Percentiles rank a stretch among this genome's conserved stretches.
These are phyloP conservation scores for Lates calcarifer DNA, from an alignment of 2,113 vertebrate species.

Conservation along the genomic window DNA sequence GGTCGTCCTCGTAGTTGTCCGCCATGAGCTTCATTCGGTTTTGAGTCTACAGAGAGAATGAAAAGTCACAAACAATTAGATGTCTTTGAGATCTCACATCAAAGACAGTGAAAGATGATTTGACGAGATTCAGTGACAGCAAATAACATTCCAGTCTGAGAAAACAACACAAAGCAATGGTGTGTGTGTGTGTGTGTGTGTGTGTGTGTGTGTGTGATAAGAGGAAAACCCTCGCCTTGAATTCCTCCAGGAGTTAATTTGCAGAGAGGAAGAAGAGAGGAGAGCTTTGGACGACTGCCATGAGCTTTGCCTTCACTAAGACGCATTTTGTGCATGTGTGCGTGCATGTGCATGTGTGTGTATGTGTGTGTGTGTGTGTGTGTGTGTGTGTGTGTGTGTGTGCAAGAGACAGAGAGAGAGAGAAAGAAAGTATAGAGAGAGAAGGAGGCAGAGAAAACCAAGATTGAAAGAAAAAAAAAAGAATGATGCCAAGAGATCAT, in stretches of 20 bases:
- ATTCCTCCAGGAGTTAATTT: slow-evolving; percentile 61
- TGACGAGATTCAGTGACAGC: background rate
- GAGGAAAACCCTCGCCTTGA: slow-evolving; percentile 18
- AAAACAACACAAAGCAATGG: background rate
- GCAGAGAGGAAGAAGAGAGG: slow-evolving; percentile 31
- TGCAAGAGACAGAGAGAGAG: background rate
- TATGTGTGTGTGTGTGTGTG: background rate
- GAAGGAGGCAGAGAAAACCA: background rate
- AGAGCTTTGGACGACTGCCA: slow-evolving; percentile 35
- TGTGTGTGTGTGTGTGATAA: background rate
- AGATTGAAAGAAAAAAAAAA: background rate
- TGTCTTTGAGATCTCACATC: background rate
- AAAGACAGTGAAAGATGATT: background rate
- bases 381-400: slow-evolving; percentile 3
- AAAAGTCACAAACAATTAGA: slow-evolving; percentile 21
- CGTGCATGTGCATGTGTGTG: slow-evolving; percentile 1
- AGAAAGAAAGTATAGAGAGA: background rate
- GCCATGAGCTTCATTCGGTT: slow-evolving; percentile 99
- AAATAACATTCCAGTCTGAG: background rate
- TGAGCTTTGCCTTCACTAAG: slow-evolving; percentile 23
- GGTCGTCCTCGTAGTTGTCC: slow-evolving; percentile 97
- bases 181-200: background rate
- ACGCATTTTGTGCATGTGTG: background rate
- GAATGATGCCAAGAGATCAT: background rate
- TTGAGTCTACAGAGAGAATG: slow-evolving; percentile 87